A percentile compares a stretch with the other conserved stretches of the same genome.
phyloP scores from a whole-genome alignment of 2,113 vertebrate species.

The Aptenodytes patagonicus region DNA sequence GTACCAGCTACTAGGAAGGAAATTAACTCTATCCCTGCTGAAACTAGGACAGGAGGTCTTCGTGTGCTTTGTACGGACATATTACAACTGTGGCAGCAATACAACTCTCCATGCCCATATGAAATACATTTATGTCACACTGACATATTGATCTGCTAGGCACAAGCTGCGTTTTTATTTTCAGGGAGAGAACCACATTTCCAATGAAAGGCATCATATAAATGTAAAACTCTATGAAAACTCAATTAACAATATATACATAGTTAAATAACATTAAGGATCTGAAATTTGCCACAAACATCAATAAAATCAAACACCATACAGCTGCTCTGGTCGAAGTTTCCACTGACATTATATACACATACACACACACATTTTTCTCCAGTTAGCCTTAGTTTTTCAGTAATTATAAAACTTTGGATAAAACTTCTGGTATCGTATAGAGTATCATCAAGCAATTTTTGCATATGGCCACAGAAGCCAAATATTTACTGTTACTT shows the following conservation, averaged over 20 bases:
- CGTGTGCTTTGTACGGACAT: fast-evolving
- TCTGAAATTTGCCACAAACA: neutral
- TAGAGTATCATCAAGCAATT: neutral
- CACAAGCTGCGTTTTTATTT: neutral
- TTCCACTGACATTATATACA: neutral
- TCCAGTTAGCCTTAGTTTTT: neutral
- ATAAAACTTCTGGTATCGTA: neutral
- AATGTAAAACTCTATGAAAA: neutral
- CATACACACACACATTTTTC: neutral
- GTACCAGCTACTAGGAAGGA: too few species aligned
- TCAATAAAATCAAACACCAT: neutral
- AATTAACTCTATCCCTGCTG: too few species aligned
- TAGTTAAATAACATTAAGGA: neutral
- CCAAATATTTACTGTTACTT: neutral
- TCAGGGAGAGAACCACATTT: neutral
- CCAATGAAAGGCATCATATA: neutral
- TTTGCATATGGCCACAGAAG: neutral
- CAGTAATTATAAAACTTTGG: neutral
- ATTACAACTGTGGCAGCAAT: neutral
- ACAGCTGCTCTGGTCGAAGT: neutral
- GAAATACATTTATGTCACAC: neutral
- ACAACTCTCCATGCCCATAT: neutral
- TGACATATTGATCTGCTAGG: neutral
- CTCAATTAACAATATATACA: neutral
- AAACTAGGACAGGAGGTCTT: too few species aligned